Evolutionary conservation across 2,888 invertebrate genomes (phyloP).

Genomic region (Branchipolynoe longqiensis): DNA sequence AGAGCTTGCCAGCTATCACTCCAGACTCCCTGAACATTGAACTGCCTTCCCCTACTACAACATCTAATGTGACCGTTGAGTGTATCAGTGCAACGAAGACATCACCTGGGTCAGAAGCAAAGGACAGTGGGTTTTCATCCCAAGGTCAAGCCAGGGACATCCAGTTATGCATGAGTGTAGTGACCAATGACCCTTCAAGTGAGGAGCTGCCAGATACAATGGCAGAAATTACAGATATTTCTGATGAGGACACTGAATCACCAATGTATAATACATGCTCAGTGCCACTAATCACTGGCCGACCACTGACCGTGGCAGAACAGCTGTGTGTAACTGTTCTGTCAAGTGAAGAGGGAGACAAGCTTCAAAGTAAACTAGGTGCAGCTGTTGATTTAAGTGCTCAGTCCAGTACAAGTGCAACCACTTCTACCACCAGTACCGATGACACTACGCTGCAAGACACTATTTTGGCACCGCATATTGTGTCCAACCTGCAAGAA

Average conservation of each 20-base stretch:
- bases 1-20: neutral
- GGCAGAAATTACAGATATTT: slow-evolving; percentile 63
- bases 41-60: neutral
- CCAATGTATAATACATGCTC: neutral
- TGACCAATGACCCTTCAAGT: neutral
- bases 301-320: slow-evolving; percentile 14
- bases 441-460: slow-evolving; percentile 29
- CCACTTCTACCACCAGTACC: slow-evolving; percentile 13
- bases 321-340: neutral
- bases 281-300: neutral
- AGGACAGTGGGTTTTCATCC: slow-evolving; percentile 61
- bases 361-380: neutral
- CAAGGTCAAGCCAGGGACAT: neutral
- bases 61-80: neutral
- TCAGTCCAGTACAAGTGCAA: slow-evolving; percentile 6
- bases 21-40: neutral
- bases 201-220: slow-evolving; percentile 60
- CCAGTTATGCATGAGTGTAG: neutral
- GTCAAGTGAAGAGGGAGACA: neutral
- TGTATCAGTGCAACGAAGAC: neutral
- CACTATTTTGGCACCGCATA: neutral
- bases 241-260: slow-evolving; percentile 43
- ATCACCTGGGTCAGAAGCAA: slow-evolving; percentile 52
- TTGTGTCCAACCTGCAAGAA: neutral
- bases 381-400: neutral